Evolutionary conservation across 2,888 invertebrate genomes (phyloP), one percentile per base, ranked within the genome.

Genomic region (Maniola hyperantus): DNA sequence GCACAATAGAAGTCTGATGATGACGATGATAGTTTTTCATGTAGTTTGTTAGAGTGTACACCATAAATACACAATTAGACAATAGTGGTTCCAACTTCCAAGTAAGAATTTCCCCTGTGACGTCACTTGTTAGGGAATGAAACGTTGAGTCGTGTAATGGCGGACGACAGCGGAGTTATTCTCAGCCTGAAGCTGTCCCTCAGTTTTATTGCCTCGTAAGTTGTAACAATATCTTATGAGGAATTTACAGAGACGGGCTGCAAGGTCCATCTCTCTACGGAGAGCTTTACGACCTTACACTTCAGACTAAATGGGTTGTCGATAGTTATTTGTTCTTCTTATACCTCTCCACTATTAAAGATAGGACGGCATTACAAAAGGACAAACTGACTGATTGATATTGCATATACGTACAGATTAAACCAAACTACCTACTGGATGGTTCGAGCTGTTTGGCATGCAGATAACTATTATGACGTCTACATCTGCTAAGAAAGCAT

Each of bases 81-180:
- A 53, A 58, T 42, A 58, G 58, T 59, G 48, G 46, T 42, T 57
- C 50, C 26, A 60, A 62, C 33, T 42, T 57, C 50, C 26, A 60
- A 62, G 55, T 59, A 60, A 59, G 50, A 63, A 67, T 67, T 67
- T 63, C 65, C 69, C 64, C 66, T 13, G 66, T 54, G 64, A 55
- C 66, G 55, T 11, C 10, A 48, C 67, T 65, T 63, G 67, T 70
- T 67, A 63, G 63, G 65, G 46, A 63, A 66, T 63, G 57, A 58
- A 42, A 44, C 58, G 58, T 53, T 58, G 58, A 54, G 58, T 51
- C 11, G 18, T 42, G 63, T 63, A 63, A 67, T 67, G 63, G 54
- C 36, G n/a, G 26, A 59, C 50, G 60, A 61, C 54, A 54, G 26
- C 44, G 51, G 51, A 63, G 58, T 67, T 58, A 59, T 36, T 63